Percentiles rank a stretch among this genome's conserved stretches.
Conservation (phyloP, 1,140 invertebrate species). For the Aphelinus atriplicis region DNA sequence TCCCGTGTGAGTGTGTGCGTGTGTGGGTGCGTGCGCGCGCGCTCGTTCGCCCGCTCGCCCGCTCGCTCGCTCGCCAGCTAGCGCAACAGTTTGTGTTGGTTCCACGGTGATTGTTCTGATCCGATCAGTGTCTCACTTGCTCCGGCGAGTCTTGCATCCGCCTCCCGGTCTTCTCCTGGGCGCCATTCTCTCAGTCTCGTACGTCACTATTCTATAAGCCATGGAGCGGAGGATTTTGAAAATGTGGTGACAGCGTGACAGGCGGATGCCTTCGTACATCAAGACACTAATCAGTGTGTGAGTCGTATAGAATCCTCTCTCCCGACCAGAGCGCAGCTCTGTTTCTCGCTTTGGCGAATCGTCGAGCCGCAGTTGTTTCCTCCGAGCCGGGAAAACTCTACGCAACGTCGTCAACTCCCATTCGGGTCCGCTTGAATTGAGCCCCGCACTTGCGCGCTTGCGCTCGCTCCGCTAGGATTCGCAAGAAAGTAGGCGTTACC, state of each 20-base stretch:
- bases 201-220: neutral
- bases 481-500: no score
- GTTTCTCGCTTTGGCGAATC: no score
- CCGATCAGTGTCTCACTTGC: neutral
- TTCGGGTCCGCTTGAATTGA: neutral
- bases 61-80: no score
- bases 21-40: no score
- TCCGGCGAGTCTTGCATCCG: neutral
- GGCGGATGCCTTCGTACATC: conserved; percentile 51
- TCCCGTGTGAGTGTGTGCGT: no score
- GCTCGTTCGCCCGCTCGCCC: no score
- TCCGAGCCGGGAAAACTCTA: no score
- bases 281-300: conserved; percentile 63
- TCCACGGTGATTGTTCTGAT: no score
- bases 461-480: neutral
- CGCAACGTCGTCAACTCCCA: no score
- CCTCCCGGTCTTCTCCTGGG: neutral
- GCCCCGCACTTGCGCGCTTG: neutral
- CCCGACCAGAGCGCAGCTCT: no score
- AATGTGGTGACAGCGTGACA: conserved; percentile 60
- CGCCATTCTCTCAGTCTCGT: neutral
- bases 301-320: conserved; percentile 39
- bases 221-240: conserved; percentile 62
- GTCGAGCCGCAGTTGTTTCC: no score
- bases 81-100: no score